Evolutionary conservation across 2,113 vertebrate genomes (phyloP), one percentile per base, ranked within the genome.

Genomic region (Kryptolebias marmoratus): DNA sequence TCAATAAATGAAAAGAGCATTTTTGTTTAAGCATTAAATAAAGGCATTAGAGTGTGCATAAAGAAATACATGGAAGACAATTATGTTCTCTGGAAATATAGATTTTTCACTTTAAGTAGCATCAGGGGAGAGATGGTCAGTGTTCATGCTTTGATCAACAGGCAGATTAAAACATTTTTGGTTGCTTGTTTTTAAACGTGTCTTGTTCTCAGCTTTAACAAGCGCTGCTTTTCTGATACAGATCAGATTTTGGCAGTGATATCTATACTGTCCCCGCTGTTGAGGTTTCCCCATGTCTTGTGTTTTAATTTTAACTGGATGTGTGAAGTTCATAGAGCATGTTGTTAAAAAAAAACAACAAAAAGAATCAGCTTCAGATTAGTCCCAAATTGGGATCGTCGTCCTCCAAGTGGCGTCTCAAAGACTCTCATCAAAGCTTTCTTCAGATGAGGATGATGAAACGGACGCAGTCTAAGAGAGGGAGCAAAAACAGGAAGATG

Each of bases 391-490:
- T 8, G 42, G 62, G 39, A 64, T 22, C 15, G 0, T 1, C n/a
- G 11, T 71, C 13, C 42, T 80, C 44, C 30, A 3, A 4, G 36
- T 42, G 4, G 12, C 48, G 52, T 55, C 53, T 94, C 74, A 94
- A 13, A 95, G 53, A 86, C 67, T 92, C 36, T 75, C 87, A 22
- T 94, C 93, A 0, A 86, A 0, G 50, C 85, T 84, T 0, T 15
- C 57, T 7, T 18, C 0, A 70, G 90, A 91, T 52, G 80, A 84
- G 27, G 82, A 80, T 5, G 92, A 89, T 13, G 91, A 90, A 22
- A 73, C 67, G 0, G 92, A 93, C 11, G 84, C 39, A 2, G 77
- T 75, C 93, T 95, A 59, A 58, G 75, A 90, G 42, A 85, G 62
- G 32, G 42, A 85, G 62, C 30, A 58, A 44, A 45, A 27, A 1